phyloP scores from a whole-genome alignment of 2,888 invertebrate species.

The Heliconius ismenius region DNA sequence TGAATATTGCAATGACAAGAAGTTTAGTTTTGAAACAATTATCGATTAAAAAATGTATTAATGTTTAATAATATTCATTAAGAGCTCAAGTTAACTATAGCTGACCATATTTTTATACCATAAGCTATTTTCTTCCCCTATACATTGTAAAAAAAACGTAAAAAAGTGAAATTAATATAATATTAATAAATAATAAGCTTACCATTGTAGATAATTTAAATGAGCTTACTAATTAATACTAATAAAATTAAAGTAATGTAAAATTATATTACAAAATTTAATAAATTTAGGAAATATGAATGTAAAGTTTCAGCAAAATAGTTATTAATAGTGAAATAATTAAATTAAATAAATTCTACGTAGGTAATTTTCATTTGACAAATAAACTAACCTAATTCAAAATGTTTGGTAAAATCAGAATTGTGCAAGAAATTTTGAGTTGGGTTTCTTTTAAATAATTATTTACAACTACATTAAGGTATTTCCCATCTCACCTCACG shows the following conservation, averaged over 20 bases:
- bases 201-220: constrained; percentile 3
- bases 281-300: background rate
- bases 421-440: background rate
- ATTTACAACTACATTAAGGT: background rate
- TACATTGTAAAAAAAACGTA: background rate
- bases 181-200: background rate
- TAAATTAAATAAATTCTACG: background rate
- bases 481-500: constrained; percentile 16
- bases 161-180: background rate
- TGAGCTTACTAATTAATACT: constrained; percentile 8
- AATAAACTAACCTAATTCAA: background rate
- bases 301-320: background rate
- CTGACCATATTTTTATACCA: background rate
- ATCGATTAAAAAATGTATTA: background rate
- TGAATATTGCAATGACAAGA: too few relatives aligned
- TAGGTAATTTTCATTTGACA: background rate
- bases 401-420: background rate
- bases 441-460: background rate
- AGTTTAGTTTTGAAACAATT: too few relatives aligned
- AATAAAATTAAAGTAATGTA: background rate
- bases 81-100: background rate
- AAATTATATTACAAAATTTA: background rate
- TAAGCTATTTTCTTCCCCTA: background rate
- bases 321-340: background rate
- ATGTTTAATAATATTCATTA: background rate